Evolutionary conservation across 92 coral and sea anemone species (phyloP).

Genomic region (Siderastrea siderea): DNA sequence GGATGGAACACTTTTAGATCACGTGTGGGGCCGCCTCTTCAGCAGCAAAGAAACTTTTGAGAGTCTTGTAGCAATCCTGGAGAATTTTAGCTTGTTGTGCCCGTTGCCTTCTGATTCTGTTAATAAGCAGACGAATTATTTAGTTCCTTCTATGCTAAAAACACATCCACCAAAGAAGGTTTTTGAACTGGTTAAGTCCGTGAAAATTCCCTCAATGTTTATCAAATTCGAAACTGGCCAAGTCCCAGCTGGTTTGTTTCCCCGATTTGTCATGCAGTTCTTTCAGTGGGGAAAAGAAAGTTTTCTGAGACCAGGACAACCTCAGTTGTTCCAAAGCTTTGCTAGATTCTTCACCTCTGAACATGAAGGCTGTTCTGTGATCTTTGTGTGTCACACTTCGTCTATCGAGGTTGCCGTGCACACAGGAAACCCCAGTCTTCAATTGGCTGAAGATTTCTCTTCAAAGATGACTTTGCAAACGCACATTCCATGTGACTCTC

Average conservation of each 20-base stretch:
- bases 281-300: slow-evolving; percentile 24
- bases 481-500: not conserved
- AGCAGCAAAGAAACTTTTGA: not conserved
- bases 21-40: slow-evolving; percentile 37
- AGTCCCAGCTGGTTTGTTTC: slow-evolving; percentile 56
- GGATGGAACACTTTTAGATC: slow-evolving; percentile 7
- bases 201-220: slow-evolving; percentile 40
- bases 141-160: not conserved
- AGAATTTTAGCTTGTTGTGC: slow-evolving; percentile 55
- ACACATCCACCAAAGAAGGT: too few species aligned
- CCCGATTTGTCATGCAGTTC: slow-evolving; percentile 45
- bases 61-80: slow-evolving; percentile 49
- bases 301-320: not conserved
- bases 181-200: not conserved
- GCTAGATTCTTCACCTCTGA: too few species aligned
- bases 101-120: not conserved
- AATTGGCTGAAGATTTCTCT: not conserved
- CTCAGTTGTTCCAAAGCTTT: slow-evolving; percentile 11
- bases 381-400: slow-evolving; percentile 9
- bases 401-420: slow-evolving; percentile 7
- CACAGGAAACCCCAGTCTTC: not conserved
- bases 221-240: slow-evolving; percentile 43
- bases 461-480: not conserved
- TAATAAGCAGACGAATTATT: not conserved
- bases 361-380: too few species aligned